A percentile compares a stretch with the other conserved stretches of the same genome.
Evolutionary conservation across 2,797 vertebrate genomes (phyloP).

Genomic region (Lophotriccus pileatus): DNA sequence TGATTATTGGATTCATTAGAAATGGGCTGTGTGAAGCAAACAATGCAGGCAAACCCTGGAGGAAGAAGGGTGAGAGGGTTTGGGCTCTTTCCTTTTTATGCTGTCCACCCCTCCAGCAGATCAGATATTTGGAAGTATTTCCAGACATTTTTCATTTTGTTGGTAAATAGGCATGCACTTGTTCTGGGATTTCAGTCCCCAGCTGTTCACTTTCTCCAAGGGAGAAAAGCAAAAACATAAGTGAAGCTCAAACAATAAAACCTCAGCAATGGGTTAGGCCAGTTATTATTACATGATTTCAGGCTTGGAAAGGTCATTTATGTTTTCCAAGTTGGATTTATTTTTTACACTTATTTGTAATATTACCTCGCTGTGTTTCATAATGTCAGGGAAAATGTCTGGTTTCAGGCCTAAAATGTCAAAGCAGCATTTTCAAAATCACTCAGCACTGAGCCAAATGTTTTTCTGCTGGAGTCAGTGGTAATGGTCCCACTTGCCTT

Average conservation of each 20-base stretch:
- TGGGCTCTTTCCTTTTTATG: background rate
- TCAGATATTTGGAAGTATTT: background rate
- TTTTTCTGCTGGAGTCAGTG: conserved; percentile 1
- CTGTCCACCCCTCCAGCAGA: background rate
- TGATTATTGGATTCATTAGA: conserved; percentile 39
- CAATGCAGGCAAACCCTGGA: background rate
- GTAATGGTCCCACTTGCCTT: background rate
- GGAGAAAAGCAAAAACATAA: conserved; percentile 19
- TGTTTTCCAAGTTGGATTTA: conserved; percentile 65
- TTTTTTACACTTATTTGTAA: conserved; percentile 62
- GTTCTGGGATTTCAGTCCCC: conserved; percentile 42
- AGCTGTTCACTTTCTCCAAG: conserved; percentile 1
- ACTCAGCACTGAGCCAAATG: background rate
- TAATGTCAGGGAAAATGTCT: conserved; percentile 67
- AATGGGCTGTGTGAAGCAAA: conserved; percentile 1
- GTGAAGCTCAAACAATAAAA: conserved; percentile 59
- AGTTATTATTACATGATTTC: conserved; percentile 63
- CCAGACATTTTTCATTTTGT: conserved; percentile 18
- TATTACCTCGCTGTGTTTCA: conserved; percentile 60
- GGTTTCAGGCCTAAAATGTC: conserved; percentile 64
- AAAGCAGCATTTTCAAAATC: conserved; percentile 62
- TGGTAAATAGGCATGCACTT: conserved; percentile 51
- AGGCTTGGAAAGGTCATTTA: conserved; percentile 64
- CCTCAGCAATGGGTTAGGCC: conserved; percentile 27
- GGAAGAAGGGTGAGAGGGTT: background rate